phyloP scores from a whole-genome alignment of 2,888 invertebrate genomes.

The Mythimna impura region DNA sequence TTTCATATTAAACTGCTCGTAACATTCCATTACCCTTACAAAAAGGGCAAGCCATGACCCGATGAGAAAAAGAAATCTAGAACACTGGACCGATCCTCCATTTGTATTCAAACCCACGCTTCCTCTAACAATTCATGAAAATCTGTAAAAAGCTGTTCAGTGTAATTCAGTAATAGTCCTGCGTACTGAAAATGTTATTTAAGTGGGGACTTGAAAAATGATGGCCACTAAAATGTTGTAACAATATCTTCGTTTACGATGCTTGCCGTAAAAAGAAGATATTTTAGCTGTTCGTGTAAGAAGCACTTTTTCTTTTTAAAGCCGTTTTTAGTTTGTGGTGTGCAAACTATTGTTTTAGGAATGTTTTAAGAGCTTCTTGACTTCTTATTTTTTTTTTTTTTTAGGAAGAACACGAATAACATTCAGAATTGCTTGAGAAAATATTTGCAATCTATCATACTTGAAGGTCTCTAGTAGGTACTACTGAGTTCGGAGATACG shows the following conservation, averaged over 20 bases:
- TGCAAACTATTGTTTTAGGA: slow-evolving; percentile 7
- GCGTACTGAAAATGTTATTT: slow-evolving; percentile 35
- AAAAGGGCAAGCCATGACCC: slow-evolving; percentile 34
- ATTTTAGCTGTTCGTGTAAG: slow-evolving; percentile 15
- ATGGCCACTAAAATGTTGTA: slow-evolving; percentile 43
- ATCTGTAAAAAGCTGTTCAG: slow-evolving; percentile 55
- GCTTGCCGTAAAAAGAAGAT: slow-evolving; percentile 38
- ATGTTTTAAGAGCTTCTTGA: background rate
- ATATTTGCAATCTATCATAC: no score
- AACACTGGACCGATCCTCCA: slow-evolving; percentile 30
- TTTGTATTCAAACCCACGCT: slow-evolving; percentile 62
- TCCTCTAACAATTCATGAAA: slow-evolving; percentile 55
- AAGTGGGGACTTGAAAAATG: slow-evolving; percentile 38
- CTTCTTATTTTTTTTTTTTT: background rate
- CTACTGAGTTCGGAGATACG: no score
- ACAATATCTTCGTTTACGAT: slow-evolving; percentile 40
- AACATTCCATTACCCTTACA: slow-evolving; percentile 36
- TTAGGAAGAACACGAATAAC: background rate
- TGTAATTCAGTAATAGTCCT: slow-evolving; percentile 55
- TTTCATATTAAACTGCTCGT: slow-evolving; percentile 27
- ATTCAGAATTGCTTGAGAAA: background rate
- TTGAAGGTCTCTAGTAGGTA: no score
- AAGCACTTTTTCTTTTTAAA: background rate
- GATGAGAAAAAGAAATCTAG: slow-evolving; percentile 42
- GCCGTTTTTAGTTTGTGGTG: background rate